Percentiles rank a stretch among this genome's conserved stretches.
These are phyloP conservation scores for Champsocephalus esox DNA, from an alignment of 2,797 vertebrate species.

Conservation along the genomic window DNA sequence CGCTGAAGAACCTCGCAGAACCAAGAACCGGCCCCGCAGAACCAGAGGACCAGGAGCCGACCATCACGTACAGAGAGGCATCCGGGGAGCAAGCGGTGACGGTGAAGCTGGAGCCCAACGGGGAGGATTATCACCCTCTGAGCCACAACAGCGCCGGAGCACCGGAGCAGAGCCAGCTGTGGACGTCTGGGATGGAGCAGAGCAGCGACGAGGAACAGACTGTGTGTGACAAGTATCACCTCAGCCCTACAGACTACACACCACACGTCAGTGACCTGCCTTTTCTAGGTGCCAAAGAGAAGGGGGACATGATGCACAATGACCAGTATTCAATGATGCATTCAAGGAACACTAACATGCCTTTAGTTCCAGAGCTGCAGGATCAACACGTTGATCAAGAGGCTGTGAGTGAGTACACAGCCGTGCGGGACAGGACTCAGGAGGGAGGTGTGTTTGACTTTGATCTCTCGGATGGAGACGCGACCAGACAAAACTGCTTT, in stretches of 20 bases:
- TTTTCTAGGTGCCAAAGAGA: conserved; percentile 44
- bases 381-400: conserved; percentile 11
- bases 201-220: conserved; percentile 1
- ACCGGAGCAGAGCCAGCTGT: conserved; percentile 43
- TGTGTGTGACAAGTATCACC: conserved; percentile 43
- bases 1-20: conserved; percentile 37
- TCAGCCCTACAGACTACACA: conserved; percentile 32
- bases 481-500: conserved; percentile 54
- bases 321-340: conserved; percentile 44
- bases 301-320: conserved; percentile 34
- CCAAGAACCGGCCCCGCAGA: neutral
- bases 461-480: conserved; percentile 1
- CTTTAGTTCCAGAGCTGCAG: conserved; percentile 12
- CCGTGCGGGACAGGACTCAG: conserved; percentile 8
- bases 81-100: neutral
- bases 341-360: conserved; percentile 3
- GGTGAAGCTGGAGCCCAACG: conserved; percentile 57
- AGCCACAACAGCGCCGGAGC: neutral
- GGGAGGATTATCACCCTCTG: conserved; percentile 26
- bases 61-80: neutral
- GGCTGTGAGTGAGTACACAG: conserved; percentile 21
- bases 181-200: conserved; percentile 37
- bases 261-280: conserved; percentile 33
- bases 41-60: conserved; percentile 27
- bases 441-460: conserved; percentile 48